Percentiles rank a stretch among this genome's conserved stretches.
These are phyloP conservation scores for Dione juno DNA, from an alignment of 2,888 invertebrate genomes.

Conservation along the genomic window DNA sequence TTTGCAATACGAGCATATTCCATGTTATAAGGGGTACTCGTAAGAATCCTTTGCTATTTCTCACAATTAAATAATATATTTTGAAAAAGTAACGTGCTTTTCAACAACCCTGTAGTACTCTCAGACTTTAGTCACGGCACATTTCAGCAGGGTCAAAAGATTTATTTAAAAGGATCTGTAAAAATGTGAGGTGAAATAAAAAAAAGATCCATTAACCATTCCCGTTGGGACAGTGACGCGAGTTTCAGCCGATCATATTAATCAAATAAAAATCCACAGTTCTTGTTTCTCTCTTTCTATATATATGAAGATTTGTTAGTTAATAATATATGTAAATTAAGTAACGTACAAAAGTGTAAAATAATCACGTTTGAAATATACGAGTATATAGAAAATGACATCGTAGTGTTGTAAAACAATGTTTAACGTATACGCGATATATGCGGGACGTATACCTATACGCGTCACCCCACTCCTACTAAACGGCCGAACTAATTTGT, in stretches of 20 bases:
- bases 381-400: too few relatives aligned
- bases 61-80: too few relatives aligned
- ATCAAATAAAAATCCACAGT: slow-evolving; percentile 23
- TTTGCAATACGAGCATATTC: too few relatives aligned
- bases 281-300: slow-evolving; percentile 11
- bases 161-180: slow-evolving; percentile 6
- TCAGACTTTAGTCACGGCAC: background rate
- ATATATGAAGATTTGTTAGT: slow-evolving; percentile 33
- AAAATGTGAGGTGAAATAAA: slow-evolving; percentile 24
- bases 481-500: too few relatives aligned
- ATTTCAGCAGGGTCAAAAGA: background rate
- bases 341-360: background rate
- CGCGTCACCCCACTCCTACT: too few relatives aligned
- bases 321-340: background rate
- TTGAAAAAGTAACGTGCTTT: too few relatives aligned
- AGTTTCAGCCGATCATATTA: slow-evolving; percentile 39
- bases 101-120: too few relatives aligned
- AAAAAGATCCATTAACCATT: slow-evolving; percentile 15
- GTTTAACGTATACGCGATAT: too few relatives aligned
- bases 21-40: too few relatives aligned
- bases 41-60: too few relatives aligned
- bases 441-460: too few relatives aligned
- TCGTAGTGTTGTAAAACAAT: too few relatives aligned
- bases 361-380: background rate
- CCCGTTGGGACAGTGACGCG: slow-evolving; percentile 23